Percentiles rank a stretch among this genome's conserved stretches.
phyloP scores from a whole-genome alignment of 2,113 vertebrate genomes.

The Chrysochloris asiatica region DNA sequence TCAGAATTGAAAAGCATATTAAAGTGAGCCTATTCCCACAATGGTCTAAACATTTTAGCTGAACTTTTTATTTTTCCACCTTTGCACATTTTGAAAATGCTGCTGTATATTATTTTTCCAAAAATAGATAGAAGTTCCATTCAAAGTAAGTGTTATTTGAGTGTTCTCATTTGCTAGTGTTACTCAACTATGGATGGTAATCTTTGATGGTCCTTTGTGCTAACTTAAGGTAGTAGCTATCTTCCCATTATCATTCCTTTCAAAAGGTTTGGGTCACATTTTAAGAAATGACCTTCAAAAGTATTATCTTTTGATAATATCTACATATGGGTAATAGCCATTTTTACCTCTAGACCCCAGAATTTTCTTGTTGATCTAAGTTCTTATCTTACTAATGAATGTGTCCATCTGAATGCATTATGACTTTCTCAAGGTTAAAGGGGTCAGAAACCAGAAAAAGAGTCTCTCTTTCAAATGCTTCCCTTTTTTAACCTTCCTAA shows the following conservation, averaged over 20 bases:
- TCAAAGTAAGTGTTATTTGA: constrained; percentile 44
- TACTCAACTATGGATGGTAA: neutral
- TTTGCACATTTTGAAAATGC: constrained; percentile 66
- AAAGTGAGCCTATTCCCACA: constrained; percentile 66
- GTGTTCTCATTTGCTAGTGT: constrained; percentile 20
- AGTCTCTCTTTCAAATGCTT: constrained; percentile 45
- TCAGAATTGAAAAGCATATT: constrained; percentile 77
- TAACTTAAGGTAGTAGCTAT: neutral
- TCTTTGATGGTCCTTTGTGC: neutral
- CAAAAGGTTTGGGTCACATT: neutral
- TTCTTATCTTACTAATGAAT: neutral
- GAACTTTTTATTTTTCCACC: constrained; percentile 73
- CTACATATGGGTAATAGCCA: neutral
- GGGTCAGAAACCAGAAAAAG: neutral
- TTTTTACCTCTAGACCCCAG: neutral
- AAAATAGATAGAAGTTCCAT: constrained; percentile 35
- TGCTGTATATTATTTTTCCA: constrained; percentile 50
- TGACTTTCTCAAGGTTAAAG: constrained; percentile 29
- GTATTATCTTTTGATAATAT: neutral
- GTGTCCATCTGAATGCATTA: neutral
- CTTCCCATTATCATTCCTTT: neutral
- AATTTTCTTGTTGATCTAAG: constrained; percentile 39
- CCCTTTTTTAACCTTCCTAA: constrained; percentile 34
- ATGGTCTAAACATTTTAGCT: constrained; percentile 72
- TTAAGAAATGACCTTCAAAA: neutral